Conservation (phyloP, 1,140 invertebrate genomes). For the Cherax destructor region DNA sequence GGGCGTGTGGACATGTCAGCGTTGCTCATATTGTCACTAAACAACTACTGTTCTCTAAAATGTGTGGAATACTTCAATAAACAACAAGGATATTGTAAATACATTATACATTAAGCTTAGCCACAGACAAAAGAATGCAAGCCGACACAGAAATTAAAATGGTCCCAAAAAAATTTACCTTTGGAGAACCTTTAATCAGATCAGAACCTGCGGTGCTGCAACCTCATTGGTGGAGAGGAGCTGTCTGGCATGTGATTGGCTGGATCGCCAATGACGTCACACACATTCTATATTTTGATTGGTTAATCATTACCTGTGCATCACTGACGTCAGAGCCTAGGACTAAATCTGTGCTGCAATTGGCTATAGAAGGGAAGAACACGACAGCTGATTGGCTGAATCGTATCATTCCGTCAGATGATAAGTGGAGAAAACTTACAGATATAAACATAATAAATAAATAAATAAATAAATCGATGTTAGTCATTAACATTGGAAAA, state of each 20-base stretch:
- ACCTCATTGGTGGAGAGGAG: conserved; percentile 16
- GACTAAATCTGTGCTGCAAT: neutral
- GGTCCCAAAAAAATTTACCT: conserved; percentile 44
- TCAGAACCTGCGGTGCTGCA: conserved; percentile 27
- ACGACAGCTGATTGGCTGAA: neutral
- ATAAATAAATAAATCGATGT: neutral
- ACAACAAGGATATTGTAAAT: conserved; percentile 57
- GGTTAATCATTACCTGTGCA: conserved; percentile 1
- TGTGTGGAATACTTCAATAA: conserved; percentile 67
- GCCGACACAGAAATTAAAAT: conserved; percentile 58
- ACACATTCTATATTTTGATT: neutral
- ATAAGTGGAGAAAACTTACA: neutral
- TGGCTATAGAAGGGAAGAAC: neutral
- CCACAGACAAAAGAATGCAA: conserved; percentile 66
- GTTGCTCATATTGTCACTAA: conserved; percentile 34
- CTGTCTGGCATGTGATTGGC: conserved; percentile 31
- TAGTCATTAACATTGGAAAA: neutral
- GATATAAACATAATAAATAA: neutral
- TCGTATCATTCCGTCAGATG: neutral
- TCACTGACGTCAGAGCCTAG: conserved; percentile 2
- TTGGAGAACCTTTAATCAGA: conserved; percentile 40
- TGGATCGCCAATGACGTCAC: conserved; percentile 9
- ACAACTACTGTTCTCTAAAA: conserved; percentile 65
- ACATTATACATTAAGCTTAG: conserved; percentile 68
- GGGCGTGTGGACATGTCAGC: conserved; percentile 39